phyloP scores from a whole-genome alignment of 2,113 vertebrate species.

The Enhydra lutris region DNA sequence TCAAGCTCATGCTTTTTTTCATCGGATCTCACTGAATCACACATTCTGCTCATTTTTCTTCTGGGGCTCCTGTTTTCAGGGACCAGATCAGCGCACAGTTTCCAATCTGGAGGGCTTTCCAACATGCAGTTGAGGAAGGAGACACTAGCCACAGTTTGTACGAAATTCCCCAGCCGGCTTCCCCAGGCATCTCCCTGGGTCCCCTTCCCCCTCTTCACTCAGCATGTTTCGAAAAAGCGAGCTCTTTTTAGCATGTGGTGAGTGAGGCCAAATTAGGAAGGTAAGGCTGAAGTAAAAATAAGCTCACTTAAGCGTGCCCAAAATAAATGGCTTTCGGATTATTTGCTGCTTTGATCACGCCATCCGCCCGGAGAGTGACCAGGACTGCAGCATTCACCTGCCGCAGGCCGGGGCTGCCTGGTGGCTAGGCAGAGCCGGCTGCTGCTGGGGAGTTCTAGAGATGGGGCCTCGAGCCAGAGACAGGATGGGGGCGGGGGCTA shows the following conservation, averaged over 20 bases:
- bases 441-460: neutral
- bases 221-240: neutral
- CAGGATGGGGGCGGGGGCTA: rapidly evolving
- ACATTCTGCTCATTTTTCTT: neutral
- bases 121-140: neutral
- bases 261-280: slow-evolving; percentile 35
- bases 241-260: slow-evolving; percentile 14
- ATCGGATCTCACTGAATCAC: neutral
- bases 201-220: neutral
- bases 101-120: neutral
- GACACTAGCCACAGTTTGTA: neutral
- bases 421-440: neutral
- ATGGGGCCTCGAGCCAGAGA: neutral
- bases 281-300: slow-evolving; percentile 49
- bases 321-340: slow-evolving; percentile 55
- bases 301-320: neutral
- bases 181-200: neutral
- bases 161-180: neutral
- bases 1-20: neutral
- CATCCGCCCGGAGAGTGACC: neutral
- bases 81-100: neutral
- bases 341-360: neutral
- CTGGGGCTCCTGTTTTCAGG: neutral
- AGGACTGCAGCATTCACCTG: neutral
- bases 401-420: neutral